These are phyloP conservation scores for Tonatia bakeri DNA, from an alignment of 2,113 vertebrate genomes.

Conservation along the genomic window DNA sequence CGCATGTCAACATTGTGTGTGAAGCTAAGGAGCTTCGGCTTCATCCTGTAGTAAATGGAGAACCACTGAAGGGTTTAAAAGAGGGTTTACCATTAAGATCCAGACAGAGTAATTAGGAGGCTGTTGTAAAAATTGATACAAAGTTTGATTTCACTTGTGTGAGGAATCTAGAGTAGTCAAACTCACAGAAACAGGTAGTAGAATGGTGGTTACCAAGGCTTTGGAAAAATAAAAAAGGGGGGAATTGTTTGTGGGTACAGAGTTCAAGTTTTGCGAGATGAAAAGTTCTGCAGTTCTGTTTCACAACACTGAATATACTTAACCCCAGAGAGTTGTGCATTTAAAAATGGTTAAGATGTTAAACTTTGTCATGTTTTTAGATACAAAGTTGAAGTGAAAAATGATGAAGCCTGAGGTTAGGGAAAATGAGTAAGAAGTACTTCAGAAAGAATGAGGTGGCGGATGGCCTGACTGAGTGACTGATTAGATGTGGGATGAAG, in stretches of 20 bases:
- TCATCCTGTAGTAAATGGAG: background rate
- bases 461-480: background rate
- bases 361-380: background rate
- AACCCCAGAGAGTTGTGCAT: background rate
- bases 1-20: background rate
- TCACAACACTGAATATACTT: background rate
- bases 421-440: background rate
- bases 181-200: background rate
- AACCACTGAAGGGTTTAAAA: background rate
- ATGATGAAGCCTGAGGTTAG: background rate
- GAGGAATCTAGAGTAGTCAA: background rate
- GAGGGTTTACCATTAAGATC: background rate
- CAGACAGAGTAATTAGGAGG: background rate
- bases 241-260: background rate
- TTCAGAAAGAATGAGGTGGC: background rate
- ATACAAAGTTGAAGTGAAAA: background rate
- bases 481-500: background rate
- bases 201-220: background rate
- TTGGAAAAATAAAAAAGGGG: background rate
- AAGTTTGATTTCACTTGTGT: background rate
- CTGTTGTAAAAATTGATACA: background rate
- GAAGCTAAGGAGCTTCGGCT: background rate
- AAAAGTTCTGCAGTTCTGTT: background rate
- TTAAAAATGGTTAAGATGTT: background rate
- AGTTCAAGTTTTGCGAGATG: conserved; percentile 8